A percentile compares a stretch with the other conserved stretches of the same genome.
These are phyloP conservation scores for Pollachius pollachius DNA, from an alignment of 2,113 vertebrate species.

Conservation along the genomic window DNA sequence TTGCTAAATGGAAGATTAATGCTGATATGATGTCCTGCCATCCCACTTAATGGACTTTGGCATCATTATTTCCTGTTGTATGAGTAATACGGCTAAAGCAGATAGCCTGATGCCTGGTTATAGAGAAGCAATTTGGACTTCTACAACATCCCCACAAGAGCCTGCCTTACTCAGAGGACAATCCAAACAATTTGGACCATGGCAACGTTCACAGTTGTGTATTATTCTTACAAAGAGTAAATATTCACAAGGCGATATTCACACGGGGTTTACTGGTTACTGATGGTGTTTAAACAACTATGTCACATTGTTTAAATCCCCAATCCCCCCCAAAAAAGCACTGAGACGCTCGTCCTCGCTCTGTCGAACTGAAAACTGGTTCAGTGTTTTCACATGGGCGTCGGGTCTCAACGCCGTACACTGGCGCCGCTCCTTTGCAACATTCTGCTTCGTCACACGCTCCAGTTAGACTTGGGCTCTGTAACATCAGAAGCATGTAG, in stretches of 20 bases:
- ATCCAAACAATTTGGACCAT: too few relatives aligned
- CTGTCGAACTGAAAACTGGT: not conserved
- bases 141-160: slow-evolving; percentile 36
- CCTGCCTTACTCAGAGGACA: slow-evolving; percentile 6
- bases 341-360: not conserved
- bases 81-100: slow-evolving; percentile 56
- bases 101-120: slow-evolving; percentile 16
- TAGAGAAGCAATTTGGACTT: slow-evolving; percentile 20
- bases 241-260: not conserved
- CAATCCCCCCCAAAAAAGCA: too few relatives aligned
- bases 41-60: slow-evolving; percentile 73
- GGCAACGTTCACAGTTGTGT: not conserved
- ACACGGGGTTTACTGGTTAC: too few relatives aligned
- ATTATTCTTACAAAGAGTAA: not conserved
- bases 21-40: slow-evolving; percentile 73
- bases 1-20: slow-evolving; percentile 74
- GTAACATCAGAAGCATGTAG: not conserved
- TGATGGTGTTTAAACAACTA: too few relatives aligned
- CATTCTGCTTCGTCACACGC: not conserved
- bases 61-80: slow-evolving; percentile 72
- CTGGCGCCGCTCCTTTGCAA: too few relatives aligned
- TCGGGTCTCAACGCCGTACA: not conserved
- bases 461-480: not conserved
- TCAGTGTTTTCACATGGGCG: slow-evolving; percentile 10
- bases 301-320: too few relatives aligned